Percentiles rank a stretch among this genome's conserved stretches.
Evolutionary conservation across 2,888 invertebrate species (phyloP).

Genomic region (Phaedon cochleariae): DNA sequence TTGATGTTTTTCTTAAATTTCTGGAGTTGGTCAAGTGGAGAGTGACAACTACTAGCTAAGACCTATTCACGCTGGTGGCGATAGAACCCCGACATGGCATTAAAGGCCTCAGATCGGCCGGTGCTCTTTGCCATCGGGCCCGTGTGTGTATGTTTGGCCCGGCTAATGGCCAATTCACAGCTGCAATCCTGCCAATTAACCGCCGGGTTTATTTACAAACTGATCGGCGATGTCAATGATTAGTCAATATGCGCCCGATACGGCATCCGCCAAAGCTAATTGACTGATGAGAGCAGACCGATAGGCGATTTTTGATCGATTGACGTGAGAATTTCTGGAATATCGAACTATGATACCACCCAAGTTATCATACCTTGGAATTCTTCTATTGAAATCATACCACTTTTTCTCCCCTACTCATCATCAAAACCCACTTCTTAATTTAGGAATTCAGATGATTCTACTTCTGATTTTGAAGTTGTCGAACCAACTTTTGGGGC

Average conservation of each 20-base stretch:
- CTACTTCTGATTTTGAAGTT: too few relatives aligned
- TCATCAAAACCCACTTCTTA: too few relatives aligned
- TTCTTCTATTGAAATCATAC: too few relatives aligned
- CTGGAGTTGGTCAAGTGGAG: too few relatives aligned
- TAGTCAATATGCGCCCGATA: constrained; percentile 36
- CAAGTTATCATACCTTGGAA: too few relatives aligned
- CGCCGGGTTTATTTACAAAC: constrained; percentile 58
- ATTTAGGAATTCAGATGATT: too few relatives aligned
- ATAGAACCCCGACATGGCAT: constrained; percentile 11
- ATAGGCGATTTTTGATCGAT: not conserved
- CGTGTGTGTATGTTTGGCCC: constrained; percentile 61
- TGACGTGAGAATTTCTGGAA: not conserved
- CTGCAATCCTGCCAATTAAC: constrained; percentile 60
- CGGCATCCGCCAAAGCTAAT: constrained; percentile 20
- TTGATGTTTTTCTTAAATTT: too few relatives aligned
- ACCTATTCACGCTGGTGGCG: not conserved
- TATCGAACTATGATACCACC: too few relatives aligned
- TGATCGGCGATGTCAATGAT: constrained; percentile 47
- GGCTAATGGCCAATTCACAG: constrained; percentile 65
- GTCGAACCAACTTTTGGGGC: too few relatives aligned
- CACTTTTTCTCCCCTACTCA: too few relatives aligned
- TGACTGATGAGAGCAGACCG: constrained; percentile 14
- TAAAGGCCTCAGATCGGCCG: not conserved
- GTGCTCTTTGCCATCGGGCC: constrained; percentile 6
- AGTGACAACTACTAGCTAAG: not conserved